These are phyloP conservation scores for Rhagologus leucostigma DNA, from an alignment of 2,113 vertebrate genomes.

Conservation along the genomic window DNA sequence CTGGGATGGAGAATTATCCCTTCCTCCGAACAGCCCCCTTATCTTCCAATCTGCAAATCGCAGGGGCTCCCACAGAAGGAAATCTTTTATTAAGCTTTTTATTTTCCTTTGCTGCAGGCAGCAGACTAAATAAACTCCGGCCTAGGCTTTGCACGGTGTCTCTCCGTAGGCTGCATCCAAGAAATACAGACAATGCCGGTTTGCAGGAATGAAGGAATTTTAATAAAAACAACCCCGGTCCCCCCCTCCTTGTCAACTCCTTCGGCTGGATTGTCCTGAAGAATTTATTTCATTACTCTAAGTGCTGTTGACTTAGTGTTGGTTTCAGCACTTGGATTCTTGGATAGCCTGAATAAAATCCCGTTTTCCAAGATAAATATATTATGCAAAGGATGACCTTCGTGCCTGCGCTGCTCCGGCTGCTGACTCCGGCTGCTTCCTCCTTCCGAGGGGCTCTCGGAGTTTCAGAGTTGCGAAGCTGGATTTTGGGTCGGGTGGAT, in stretches of 20 bases:
- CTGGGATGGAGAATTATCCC: constrained; percentile 45
- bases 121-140: constrained; percentile 81
- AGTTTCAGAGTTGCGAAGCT: background rate
- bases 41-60: constrained; percentile 67
- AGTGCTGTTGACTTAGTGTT: constrained; percentile 82
- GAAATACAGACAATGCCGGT: constrained; percentile 80
- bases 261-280: constrained; percentile 69
- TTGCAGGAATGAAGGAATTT: constrained; percentile 83
- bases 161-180: constrained; percentile 75
- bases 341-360: constrained; percentile 72
- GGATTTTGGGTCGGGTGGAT: background rate
- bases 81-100: constrained; percentile 82
- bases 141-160: constrained; percentile 74
- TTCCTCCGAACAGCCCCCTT: constrained; percentile 42
- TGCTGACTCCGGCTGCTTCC: constrained; percentile 44
- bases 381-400: constrained; percentile 74
- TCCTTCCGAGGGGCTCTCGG: constrained; percentile 12
- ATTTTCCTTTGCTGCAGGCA: constrained; percentile 77
- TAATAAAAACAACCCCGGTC: constrained; percentile 83
- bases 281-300: constrained; percentile 80
- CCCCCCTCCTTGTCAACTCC: constrained; percentile 60
- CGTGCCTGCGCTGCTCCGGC: constrained; percentile 61
- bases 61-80: constrained; percentile 75
- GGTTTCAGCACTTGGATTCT: constrained; percentile 80
- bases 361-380: constrained; percentile 77